Evolutionary conservation across 2,888 invertebrate species (phyloP), one percentile per base, ranked within the genome.

Genomic region (Hemicrepidius hirtus): DNA sequence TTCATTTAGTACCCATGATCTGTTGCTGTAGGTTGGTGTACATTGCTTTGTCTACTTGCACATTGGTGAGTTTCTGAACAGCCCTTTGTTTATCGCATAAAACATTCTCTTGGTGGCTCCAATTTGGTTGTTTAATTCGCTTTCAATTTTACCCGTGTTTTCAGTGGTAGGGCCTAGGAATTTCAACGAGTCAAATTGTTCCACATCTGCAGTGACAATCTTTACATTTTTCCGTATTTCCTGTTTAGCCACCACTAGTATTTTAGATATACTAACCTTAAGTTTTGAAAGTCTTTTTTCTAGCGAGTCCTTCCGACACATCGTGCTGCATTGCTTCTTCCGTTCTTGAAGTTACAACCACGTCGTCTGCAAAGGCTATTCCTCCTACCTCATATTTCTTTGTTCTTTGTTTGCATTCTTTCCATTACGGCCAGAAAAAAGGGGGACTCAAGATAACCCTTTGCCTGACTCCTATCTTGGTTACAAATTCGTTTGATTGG

Each of bases 61-160:
- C 3, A 40, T 10, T 40, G 3, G 10, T 13, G 5, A 6, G 40
- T 40, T 40, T 40, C 40, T 40, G 40, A 40, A 40, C 10, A 40
- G 3, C 13, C 40, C 5, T 40, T 40, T 40, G 40, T 40, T 40
- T 40, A 40, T 3, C 13, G 40, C 40, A 10, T 40, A 40, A 10
- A 40, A 10, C 40, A 40, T 40, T 40, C 10, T 40, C 40, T 40
- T 10, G 40, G 10, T 10, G 40, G 13, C 40, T 40, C 40, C 40
- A 40, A 40, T 40, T 40, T 13, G 40, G 40, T 40, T 40, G 40
- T 40, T 40, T 40, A n/a, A n/a, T n/a, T n/a, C n/a, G n/a, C n/a
- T n/a, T n/a, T n/a, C n/a, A n/a, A n/a, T n/a, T 40, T 40, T 40
- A 10, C 40, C 40, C 10, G 10, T 40, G 40, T 6, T 40, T 40